Percentiles rank a stretch among this genome's conserved stretches.
phyloP scores from a whole-genome alignment of 2,888 invertebrate species.

The Sphaerophoria rueppellii region DNA sequence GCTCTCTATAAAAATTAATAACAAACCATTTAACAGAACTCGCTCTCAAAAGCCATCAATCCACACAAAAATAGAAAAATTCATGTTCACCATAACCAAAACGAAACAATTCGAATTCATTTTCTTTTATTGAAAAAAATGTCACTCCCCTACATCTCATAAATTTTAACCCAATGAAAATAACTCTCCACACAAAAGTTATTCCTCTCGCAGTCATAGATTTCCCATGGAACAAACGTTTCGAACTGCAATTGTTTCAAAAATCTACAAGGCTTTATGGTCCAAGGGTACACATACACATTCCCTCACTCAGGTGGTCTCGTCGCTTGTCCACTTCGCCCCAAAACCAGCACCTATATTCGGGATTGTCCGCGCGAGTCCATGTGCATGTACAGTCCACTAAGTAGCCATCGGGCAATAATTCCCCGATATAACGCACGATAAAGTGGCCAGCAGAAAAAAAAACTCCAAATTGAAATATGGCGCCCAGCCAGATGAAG shows the following conservation, averaged over 20 bases:
- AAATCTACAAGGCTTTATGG: slow-evolving; percentile 22
- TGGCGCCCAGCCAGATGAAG: slow-evolving; percentile 57
- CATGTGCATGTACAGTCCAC: slow-evolving; percentile 69
- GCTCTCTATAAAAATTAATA: slow-evolving; percentile 44
- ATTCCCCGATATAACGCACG: slow-evolving; percentile 72
- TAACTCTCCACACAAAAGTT: slow-evolving; percentile 27
- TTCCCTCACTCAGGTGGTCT: slow-evolving; percentile 66
- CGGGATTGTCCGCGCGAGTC: slow-evolving; percentile 48
- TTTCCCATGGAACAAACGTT: slow-evolving; percentile 4
- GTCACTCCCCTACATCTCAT: slow-evolving; percentile 11
- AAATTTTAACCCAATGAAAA: slow-evolving; percentile 38
- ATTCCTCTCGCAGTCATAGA: slow-evolving; percentile 11
- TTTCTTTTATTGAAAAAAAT: slow-evolving; percentile 11
- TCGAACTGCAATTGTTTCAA: not conserved
- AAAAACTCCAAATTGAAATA: slow-evolving; percentile 69
- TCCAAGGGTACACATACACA: slow-evolving; percentile 7
- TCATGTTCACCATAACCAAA: not conserved
- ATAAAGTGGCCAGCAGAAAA: slow-evolving; percentile 61
- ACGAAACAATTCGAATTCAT: slow-evolving; percentile 17
- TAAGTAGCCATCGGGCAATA: slow-evolving; percentile 74
- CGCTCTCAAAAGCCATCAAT: slow-evolving; percentile 38
- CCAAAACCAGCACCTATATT: slow-evolving; percentile 46
- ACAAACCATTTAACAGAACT: slow-evolving; percentile 47
- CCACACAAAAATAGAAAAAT: not conserved
- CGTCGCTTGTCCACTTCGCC: slow-evolving; percentile 8